These are phyloP conservation scores for Grammomys surdaster DNA, from an alignment of 2,113 vertebrate species.

Conservation along the genomic window DNA sequence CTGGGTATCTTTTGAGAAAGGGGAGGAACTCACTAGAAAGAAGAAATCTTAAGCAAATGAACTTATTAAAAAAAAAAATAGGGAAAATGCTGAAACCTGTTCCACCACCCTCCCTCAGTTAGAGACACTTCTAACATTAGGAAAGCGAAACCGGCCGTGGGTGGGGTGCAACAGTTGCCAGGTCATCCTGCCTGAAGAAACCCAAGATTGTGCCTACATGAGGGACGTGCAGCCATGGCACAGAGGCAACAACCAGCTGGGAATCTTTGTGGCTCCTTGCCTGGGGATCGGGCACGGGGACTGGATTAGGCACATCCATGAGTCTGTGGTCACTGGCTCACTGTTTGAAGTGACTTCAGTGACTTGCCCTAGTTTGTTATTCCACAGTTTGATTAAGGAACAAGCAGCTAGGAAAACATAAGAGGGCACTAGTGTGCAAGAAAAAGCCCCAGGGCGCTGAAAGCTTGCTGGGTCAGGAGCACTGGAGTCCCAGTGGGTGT, in stretches of 20 bases:
- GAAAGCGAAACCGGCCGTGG: conserved; percentile 82
- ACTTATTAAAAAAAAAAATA: conserved; percentile 6
- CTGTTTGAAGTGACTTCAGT: not conserved
- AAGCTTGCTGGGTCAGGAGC: conserved; percentile 2
- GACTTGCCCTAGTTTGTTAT: conserved; percentile 18
- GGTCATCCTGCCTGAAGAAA: conserved; percentile 67
- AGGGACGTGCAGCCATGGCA: conserved; percentile 37
- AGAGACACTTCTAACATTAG: conserved; percentile 74
- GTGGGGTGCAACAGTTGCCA: conserved; percentile 69
- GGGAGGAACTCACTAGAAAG: not conserved
- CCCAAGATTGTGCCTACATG: not conserved
- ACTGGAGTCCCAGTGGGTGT: not conserved
- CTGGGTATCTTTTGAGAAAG: conserved; percentile 7
- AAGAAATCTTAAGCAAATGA: not conserved
- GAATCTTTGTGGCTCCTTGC: not conserved
- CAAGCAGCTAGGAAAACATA: conserved; percentile 45
- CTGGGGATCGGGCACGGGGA: not conserved
- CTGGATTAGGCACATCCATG: not conserved
- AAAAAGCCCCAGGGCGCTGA: not conserved
- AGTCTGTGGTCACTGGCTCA: not conserved
- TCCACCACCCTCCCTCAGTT: conserved; percentile 55
- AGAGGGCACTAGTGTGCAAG: not conserved
- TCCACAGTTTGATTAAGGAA: conserved; percentile 42
- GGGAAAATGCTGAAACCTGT: conserved; percentile 68
- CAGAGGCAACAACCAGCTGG: not conserved